Percentiles rank a stretch among this genome's conserved stretches.
These are phyloP conservation scores for Neopipo cinnamomea DNA, from an alignment of 2,113 vertebrate genomes.

Conservation along the genomic window DNA sequence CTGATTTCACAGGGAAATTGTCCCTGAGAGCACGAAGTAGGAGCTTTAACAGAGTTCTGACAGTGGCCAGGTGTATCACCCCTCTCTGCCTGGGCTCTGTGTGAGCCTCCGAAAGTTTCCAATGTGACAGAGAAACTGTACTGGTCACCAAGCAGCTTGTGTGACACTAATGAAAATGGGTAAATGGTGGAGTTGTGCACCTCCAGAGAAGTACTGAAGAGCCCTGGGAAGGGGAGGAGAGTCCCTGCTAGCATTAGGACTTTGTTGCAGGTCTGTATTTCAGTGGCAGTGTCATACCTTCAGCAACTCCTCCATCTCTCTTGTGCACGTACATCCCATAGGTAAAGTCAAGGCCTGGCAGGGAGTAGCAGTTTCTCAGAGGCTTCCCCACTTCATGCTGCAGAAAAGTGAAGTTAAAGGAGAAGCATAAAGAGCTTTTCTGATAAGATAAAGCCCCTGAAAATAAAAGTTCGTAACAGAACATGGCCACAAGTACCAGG, in stretches of 20 bases:
- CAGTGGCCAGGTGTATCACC: not conserved
- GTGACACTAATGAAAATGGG: not conserved
- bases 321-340: conserved; percentile 69
- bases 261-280: not conserved
- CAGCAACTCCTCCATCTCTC: conserved; percentile 80
- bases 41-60: not conserved
- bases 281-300: conserved; percentile 69
- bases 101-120: not conserved
- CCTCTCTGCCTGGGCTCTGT: not conserved
- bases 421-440: not conserved
- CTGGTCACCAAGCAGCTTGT: not conserved
- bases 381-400: conserved; percentile 81
- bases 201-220: not conserved
- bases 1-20: not conserved
- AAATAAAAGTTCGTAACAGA: not conserved
- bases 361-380: conserved; percentile 65
- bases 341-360: conserved; percentile 77
- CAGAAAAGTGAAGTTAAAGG: not conserved
- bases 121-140: not conserved
- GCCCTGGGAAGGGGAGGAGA: not conserved
- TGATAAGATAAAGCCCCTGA: not conserved
- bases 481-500: accelerated
- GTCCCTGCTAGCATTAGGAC: not conserved
- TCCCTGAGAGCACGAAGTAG: not conserved
- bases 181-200: not conserved